Conservation (phyloP, 2,797 vertebrate genomes). For the Xenops minutus region DNA sequence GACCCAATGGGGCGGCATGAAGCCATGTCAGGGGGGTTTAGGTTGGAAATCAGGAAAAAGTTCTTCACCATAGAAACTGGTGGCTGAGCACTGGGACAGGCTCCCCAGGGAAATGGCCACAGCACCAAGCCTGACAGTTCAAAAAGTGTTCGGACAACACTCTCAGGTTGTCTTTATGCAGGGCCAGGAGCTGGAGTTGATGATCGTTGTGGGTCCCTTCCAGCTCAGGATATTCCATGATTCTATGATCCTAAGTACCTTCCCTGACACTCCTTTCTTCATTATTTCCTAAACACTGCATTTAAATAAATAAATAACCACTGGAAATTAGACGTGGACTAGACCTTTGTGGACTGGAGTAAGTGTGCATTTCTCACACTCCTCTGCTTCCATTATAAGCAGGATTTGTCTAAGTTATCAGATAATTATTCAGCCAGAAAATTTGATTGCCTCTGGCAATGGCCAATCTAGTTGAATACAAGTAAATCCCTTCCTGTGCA, state of each 20-base stretch:
- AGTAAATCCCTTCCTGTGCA: background rate
- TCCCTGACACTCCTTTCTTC: background rate
- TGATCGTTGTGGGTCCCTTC: background rate
- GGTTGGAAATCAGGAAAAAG: background rate
- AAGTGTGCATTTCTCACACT: background rate
- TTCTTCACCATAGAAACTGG: background rate
- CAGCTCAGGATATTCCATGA: background rate
- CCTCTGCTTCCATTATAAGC: background rate
- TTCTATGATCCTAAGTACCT: background rate
- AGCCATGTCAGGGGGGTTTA: fast-evolving
- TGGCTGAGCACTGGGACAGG: background rate
- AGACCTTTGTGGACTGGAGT: background rate
- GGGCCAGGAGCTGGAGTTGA: background rate
- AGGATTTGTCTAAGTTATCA: background rate
- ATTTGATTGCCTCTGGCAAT: background rate
- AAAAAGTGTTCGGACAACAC: fast-evolving
- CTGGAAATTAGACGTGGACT: background rate
- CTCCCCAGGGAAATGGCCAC: background rate
- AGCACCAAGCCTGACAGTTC: background rate
- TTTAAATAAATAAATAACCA: background rate
- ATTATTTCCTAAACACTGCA: background rate
- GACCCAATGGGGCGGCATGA: fast-evolving
- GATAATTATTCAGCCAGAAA: background rate
- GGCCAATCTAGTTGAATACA: background rate
- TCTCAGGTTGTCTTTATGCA: background rate